These are phyloP conservation scores for Hypotaenidia philippensis DNA, from an alignment of 2,797 vertebrate species.

Conservation along the genomic window DNA sequence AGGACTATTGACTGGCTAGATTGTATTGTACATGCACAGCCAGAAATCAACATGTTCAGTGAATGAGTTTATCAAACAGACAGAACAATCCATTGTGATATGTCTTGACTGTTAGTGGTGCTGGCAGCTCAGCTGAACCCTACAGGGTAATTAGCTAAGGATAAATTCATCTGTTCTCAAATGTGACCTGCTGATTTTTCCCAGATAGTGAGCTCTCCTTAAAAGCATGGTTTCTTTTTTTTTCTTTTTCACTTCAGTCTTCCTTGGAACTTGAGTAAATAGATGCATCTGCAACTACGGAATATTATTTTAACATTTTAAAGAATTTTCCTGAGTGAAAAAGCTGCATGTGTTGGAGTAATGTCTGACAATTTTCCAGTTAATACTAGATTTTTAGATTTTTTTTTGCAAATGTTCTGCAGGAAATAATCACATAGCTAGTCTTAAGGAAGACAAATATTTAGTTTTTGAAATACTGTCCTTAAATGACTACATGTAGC, in stretches of 20 bases:
- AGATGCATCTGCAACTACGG: background rate
- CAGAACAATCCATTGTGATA: constrained; percentile 46
- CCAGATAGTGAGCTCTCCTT: background rate
- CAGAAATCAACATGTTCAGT: constrained; percentile 43
- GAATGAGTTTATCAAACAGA: constrained; percentile 32
- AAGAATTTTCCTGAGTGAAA: background rate
- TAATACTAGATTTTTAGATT: constrained; percentile 44
- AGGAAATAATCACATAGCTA: constrained; percentile 52
- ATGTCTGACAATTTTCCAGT: background rate
- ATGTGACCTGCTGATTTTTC: constrained; percentile 2
- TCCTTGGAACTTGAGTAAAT: background rate
- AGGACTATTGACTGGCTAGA: background rate
- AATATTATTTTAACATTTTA: constrained; percentile 21
- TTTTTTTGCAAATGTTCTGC: constrained; percentile 27
- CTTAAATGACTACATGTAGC: constrained; percentile 45
- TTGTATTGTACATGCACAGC: constrained; percentile 26
- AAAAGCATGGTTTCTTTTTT: background rate
- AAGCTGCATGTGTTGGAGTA: background rate
- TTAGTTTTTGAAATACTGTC: constrained; percentile 59
- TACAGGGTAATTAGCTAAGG: constrained; percentile 54
- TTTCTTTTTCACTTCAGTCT: background rate
- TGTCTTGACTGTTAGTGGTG: constrained; percentile 44
- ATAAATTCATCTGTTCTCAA: constrained; percentile 62
- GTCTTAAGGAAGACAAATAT: constrained; percentile 59
- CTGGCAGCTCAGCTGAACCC: constrained; percentile 53